Evolutionary conservation across 2,797 vertebrate genomes (phyloP), one percentile per base, ranked within the genome.

Genomic region (Rhabdomys pumilio): DNA sequence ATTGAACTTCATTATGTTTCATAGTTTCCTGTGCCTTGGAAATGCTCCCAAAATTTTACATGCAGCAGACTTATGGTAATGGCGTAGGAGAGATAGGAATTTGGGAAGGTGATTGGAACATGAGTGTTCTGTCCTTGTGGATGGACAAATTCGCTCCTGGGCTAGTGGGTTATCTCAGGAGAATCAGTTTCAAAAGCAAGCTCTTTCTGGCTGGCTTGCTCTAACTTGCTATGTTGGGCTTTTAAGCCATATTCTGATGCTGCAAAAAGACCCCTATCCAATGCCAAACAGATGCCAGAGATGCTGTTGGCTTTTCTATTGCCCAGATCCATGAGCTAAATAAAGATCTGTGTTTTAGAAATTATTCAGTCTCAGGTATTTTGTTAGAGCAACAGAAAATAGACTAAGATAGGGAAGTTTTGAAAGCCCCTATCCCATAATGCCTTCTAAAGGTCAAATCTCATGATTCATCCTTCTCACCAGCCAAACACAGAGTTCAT

Each of bases 401-500:
- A n/a, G 38, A 67, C 14, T 57, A 55, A 77, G 50, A 79, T 29
- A 85, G 57, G 19, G 50, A 81, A 57, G 19, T 75, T 73, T 85
- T 44, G 41, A 57, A 79, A 75, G 53, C 12, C 83, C 50, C 76
- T 10, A n/a, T 24, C 31, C 19, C 8, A 6, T 44, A 41, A 55
- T 41, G 22, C 53, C 67, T 72, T 84, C 63, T 90, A 79, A 59
- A 85, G 26, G 41, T 84, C 72, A 76, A 26, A 77, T 61, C 57
- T 44, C 41, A 53, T 34, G 38, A 61, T 65, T 83, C 38, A 76
- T 47, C 7, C 67, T 95, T 80, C 50, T 90, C 38, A 53, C 22
- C 4, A 59, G 29, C 22, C 76, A 73, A 97, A 69, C 44, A 80
- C 44, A 80, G 79, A 79, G 26, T 89, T 89, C 86, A 67, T 89